These are phyloP conservation scores for Leptopilina clavipes DNA, from an alignment of 1,140 invertebrate species.

Conservation along the genomic window DNA sequence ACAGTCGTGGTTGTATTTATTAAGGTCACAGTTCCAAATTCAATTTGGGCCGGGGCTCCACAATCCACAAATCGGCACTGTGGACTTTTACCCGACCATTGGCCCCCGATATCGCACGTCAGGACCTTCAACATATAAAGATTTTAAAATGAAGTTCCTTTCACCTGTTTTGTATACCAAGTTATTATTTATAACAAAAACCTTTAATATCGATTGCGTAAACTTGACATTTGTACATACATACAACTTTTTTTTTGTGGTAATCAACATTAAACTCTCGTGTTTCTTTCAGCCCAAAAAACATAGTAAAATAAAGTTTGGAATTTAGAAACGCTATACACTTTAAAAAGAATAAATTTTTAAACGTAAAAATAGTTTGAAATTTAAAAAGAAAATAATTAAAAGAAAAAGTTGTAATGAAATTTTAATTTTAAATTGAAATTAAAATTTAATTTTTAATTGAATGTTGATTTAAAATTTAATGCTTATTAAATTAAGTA, in stretches of 20 bases:
- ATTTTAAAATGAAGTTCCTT: constrained; percentile 56
- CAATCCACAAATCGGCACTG: constrained; percentile 92
- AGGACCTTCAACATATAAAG: constrained; percentile 77
- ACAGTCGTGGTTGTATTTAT: constrained; percentile 88
- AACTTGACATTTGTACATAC: constrained; percentile 2
- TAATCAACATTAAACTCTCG: not conserved
- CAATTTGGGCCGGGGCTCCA: constrained; percentile 85
- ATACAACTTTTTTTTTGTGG: not conserved
- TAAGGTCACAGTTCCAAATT: constrained; percentile 83
- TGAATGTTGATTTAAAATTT: no score
- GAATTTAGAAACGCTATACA: no score
- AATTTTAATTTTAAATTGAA: no score
- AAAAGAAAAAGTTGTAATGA: no score
- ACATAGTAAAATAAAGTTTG: no score
- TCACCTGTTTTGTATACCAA: constrained; percentile 32
- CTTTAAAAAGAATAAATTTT: no score
- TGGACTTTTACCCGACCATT: constrained; percentile 87
- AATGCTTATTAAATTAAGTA: no score
- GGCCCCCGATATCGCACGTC: constrained; percentile 86
- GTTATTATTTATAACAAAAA: not conserved
- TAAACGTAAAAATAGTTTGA: no score
- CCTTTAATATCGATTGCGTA: constrained; percentile 8
- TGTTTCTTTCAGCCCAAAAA: no score
- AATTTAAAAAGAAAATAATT: no score
- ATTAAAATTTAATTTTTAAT: no score